Evolutionary conservation across 2,888 invertebrate genomes (phyloP).

Genomic region (Anorthoa munda): DNA sequence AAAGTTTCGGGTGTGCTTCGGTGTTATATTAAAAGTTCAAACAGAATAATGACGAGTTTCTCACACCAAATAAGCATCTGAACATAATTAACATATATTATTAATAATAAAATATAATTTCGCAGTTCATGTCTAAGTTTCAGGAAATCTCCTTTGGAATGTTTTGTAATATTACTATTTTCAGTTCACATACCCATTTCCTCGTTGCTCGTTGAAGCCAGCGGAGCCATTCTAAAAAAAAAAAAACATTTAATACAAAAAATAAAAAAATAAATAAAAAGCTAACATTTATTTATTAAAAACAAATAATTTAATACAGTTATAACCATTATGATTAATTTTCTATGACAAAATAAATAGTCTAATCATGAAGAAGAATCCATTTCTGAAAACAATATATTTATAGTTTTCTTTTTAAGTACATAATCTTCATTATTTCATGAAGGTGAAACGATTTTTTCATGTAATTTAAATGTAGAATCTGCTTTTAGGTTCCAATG

Average conservation of each 20-base stretch:
- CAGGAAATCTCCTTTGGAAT: background rate
- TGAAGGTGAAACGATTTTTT: background rate
- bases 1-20: background rate
- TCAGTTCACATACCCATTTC: conserved; percentile 94
- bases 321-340: conserved; percentile 37
- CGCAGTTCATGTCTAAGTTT: background rate
- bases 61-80: too few relatives aligned
- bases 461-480: background rate
- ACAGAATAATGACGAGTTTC: background rate
- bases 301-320: conserved; percentile 63
- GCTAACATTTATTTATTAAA: conserved; percentile 78
- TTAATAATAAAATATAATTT: background rate
- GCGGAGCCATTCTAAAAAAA: conserved; percentile 96
- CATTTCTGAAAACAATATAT: background rate
- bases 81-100: background rate
- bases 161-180: background rate
- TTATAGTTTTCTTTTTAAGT: background rate
- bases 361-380: background rate
- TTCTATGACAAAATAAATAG: conserved; percentile 62
- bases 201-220: conserved; percentile 94
- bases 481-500: background rate
- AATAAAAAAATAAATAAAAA: conserved; percentile 79
- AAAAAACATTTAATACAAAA: conserved; percentile 79
- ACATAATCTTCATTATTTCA: background rate
- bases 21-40: background rate